Evolutionary conservation across 2,797 vertebrate species (phyloP), one percentile per base, ranked within the genome.

Genomic region (Sitta carolinensis): DNA sequence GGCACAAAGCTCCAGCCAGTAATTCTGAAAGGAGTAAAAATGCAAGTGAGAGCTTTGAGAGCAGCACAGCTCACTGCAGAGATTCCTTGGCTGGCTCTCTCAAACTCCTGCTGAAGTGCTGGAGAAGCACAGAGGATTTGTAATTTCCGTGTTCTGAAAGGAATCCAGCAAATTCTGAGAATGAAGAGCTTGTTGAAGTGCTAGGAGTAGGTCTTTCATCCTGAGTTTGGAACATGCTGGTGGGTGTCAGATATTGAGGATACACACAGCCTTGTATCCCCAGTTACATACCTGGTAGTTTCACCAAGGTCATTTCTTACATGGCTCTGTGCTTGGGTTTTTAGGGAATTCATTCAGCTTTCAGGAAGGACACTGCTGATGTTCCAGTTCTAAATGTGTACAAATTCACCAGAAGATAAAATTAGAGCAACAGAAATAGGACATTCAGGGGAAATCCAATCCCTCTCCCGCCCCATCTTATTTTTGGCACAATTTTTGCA

Each of bases 401-500:
- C 74, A 47, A 76, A 88, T 84, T 47, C 29, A 59, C 74, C 22
- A 84, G 64, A 58, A 62, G 61, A 58, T 82, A 21, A 87, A 93
- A 89, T 83, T 26, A 90, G 36, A 86, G 47, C 77, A 78, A 68
- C 18, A 68, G 52, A 90, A 86, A 42, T 42, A 78, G 42, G 51
- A 19, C 83, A 42, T n/a, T 51, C 32, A 32, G 22, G 27, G 10
- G 4, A 43, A 34, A 10, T 3, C 32, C 45, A 45, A 20, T 45
- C 20, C 11, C 45, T 20, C 45, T 45, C 20, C 2, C 10, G 9
- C 6, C 18, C 11, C 5, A 7, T 34, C 10, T 73, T 68, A 78
- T 64, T 90, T 40, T 47, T 80, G 42, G 32, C 42, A 68, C 48
- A 81, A 10, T 69, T 95, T 97, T 63, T 94, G 75, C 16, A 70